These are phyloP conservation scores for Rhynchomys soricoides DNA, from an alignment of 2,113 vertebrate genomes.

Conservation along the genomic window DNA sequence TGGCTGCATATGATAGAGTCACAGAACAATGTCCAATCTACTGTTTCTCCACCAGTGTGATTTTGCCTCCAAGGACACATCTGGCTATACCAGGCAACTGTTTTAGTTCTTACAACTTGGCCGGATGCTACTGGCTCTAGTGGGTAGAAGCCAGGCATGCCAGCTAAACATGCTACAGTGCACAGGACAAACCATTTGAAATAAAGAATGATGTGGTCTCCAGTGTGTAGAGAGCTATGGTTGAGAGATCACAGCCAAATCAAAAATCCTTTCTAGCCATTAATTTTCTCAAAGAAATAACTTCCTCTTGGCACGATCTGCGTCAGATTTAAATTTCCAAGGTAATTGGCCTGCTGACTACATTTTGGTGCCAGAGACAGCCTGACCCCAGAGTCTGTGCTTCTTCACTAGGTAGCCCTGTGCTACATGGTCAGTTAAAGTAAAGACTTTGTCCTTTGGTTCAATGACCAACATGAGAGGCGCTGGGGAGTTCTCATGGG, in stretches of 20 bases:
- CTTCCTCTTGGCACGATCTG: neutral
- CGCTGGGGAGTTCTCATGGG: neutral
- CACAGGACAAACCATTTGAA: no score
- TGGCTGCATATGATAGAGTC: neutral
- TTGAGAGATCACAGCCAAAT: neutral
- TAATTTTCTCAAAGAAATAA: neutral
- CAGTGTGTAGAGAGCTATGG: neutral
- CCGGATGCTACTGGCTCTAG: no score
- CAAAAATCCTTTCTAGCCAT: neutral
- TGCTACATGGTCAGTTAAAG: neutral
- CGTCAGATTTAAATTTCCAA: neutral
- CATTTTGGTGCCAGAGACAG: neutral
- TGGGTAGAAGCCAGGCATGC: neutral
- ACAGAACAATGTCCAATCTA: neutral
- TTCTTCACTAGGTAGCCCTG: neutral
- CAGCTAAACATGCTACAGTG: neutral
- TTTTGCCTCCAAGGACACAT: neutral
- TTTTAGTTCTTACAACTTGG: neutral
- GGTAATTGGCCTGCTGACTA: neutral
- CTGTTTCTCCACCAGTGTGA: neutral
- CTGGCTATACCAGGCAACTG: neutral
- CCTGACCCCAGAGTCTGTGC: neutral
- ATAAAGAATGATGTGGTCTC: neutral
- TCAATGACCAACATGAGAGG: neutral
- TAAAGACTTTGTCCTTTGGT: neutral